phyloP scores from a whole-genome alignment of 2,797 vertebrate genomes.

The Scarus forsteni region DNA sequence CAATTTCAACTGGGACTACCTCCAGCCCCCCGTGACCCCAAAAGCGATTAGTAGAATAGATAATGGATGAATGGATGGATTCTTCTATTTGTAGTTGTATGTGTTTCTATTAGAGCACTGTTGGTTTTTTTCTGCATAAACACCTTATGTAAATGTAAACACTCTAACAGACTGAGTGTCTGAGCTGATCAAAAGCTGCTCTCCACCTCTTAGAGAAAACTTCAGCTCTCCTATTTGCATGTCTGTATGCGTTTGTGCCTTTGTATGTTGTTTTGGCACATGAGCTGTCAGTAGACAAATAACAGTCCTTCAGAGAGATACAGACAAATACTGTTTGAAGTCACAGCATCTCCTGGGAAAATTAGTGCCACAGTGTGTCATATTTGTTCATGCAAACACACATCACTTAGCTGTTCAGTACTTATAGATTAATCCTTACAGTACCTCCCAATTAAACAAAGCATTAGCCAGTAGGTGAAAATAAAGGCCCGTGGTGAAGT shows the following conservation, averaged over 20 bases:
- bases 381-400: neutral
- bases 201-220: constrained; percentile 8
- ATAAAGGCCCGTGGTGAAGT: no score
- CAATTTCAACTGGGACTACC: no score
- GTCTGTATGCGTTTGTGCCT: constrained; percentile 11
- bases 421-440: no score
- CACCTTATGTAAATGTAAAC: no score
- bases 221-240: neutral
- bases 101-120: no score
- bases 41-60: no score
- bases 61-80: no score
- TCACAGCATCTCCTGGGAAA: constrained; percentile 17
- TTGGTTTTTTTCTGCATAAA: no score
- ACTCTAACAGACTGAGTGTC: constrained; percentile 1
- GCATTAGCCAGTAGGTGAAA: no score
- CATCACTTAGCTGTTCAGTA: neutral
- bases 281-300: constrained; percentile 14
- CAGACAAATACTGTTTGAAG: constrained; percentile 1
- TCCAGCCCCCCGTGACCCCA: no score
- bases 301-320: constrained; percentile 19
- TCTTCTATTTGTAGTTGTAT: no score
- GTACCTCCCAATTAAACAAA: no score
- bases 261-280: neutral
- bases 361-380: constrained; percentile 11
- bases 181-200: constrained; percentile 36